These are phyloP conservation scores for Gallirallus australis DNA, from an alignment of 2,797 vertebrate species.

Conservation along the genomic window DNA sequence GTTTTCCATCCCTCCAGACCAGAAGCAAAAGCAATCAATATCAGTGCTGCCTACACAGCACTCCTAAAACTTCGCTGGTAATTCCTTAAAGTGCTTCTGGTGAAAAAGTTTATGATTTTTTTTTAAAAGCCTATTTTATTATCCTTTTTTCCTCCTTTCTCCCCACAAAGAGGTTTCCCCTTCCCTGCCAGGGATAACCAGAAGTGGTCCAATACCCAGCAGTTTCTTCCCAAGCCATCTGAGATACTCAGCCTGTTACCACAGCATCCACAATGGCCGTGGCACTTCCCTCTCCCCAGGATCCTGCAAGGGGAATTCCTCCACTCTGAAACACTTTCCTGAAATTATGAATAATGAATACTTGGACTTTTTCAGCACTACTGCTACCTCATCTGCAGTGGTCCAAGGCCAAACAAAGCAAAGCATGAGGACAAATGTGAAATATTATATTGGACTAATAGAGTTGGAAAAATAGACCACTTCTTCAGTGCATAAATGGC, in stretches of 20 bases:
- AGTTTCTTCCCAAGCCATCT: neutral
- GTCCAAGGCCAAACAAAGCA: slow-evolving; percentile 17
- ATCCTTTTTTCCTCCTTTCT: neutral
- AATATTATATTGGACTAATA: neutral
- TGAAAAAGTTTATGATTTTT: neutral
- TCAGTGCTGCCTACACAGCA: neutral
- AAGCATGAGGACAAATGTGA: neutral
- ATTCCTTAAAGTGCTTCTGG: neutral
- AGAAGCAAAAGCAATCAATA: neutral
- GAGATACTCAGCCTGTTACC: neutral
- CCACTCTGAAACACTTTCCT: neutral
- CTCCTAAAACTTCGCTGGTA: neutral
- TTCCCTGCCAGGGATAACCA: neutral
- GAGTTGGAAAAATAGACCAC: neutral
- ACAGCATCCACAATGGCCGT: rapidly evolving
- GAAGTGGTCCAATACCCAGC: neutral
- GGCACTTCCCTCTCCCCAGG: neutral
- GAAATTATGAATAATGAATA: neutral
- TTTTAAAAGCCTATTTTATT: neutral
- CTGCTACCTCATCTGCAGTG: neutral
- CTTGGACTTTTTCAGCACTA: neutral
- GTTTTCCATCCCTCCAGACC: neutral
- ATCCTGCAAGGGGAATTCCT: neutral
- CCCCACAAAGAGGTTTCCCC: neutral
- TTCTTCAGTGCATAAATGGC: neutral